phyloP scores from a whole-genome alignment of 2,113 vertebrate species.

The Chiloscyllium plagiosum region DNA sequence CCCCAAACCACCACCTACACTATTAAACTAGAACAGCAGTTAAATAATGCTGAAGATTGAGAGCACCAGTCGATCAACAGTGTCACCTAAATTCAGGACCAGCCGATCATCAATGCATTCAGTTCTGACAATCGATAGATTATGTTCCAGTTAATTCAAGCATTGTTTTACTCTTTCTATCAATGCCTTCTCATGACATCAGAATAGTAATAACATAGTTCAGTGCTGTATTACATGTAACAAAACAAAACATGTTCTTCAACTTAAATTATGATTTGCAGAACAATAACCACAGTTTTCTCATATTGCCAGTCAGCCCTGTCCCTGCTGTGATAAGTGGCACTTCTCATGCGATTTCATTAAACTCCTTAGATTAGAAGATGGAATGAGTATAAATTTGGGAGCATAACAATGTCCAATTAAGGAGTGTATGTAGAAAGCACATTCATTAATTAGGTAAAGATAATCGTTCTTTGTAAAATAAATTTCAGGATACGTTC shows the following conservation, averaged over 20 bases:
- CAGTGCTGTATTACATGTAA: not conserved
- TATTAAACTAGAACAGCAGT: not conserved
- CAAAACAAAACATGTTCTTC: not conserved
- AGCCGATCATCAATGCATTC: not conserved
- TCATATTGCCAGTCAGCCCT: not conserved
- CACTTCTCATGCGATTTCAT: slow-evolving; percentile 9
- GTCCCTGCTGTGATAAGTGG: not conserved
- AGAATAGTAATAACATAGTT: not conserved
- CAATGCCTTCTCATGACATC: not conserved
- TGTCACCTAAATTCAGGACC: not conserved
- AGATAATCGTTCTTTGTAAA: not conserved
- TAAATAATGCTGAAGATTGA: not conserved
- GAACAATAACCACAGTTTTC: slow-evolving; percentile 1
- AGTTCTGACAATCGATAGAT: not conserved
- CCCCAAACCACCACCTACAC: not conserved
- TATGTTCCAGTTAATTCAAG: not conserved
- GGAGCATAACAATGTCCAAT: not conserved
- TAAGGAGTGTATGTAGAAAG: not conserved
- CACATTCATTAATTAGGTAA: not conserved
- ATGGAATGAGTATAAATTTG: not conserved
- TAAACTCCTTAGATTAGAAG: not conserved
- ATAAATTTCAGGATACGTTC: not conserved
- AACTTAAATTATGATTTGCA: slow-evolving; percentile 17
- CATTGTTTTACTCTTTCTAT: not conserved
- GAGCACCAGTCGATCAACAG: not conserved